Base-by-base conservation (phyloP, 2,888 invertebrate genomes). In the Alviniconcha strummeri region DNA sequence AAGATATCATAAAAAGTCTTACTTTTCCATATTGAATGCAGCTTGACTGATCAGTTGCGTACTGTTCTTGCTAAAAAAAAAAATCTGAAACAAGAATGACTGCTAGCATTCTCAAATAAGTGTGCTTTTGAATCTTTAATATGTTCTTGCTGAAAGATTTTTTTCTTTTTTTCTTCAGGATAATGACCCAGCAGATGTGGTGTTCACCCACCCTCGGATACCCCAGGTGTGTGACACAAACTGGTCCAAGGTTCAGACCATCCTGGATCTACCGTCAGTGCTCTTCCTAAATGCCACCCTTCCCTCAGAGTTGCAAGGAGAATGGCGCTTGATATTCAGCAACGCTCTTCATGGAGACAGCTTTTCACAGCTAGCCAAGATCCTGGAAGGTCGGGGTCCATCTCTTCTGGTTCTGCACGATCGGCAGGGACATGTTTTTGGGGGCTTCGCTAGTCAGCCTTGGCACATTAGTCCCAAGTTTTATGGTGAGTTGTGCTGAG, bases 321-420 rank as follows among this genome's bases (percentile, higher is more conserved):
- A 96, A 92, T 98, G 98, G 98, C 95, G 97, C 89, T 96, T 97
- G 91, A 94, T 98, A 5, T 98, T 97, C 94, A 89, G 88, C 85
- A 92, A 90, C 85, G 82, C 82, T 69, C 81, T 89, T 83, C 97
- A 98, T 92, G 98, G 98, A 0, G 97, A 98, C 94, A 97, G 97
- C 83, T 98, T 94, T 87, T 87, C 92, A 0, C 96, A 97, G 0
- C 84, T 94, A 78, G 83, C 91, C 6, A 87, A 90, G 67, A 87
- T 87, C 67, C 89, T 93, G 55, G 19, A 88, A 15, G 87, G 90
- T 19, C 88, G 92, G 82, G 94, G 94, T 5, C 94, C 94, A 1
- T 97, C 97, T 0, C 94, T 98, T 1, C 94, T 98, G 6, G 96
- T 98, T 71, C 94, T 98, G 4, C 91, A 91, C 85, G 97, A 98